These are phyloP conservation scores for Tholera decimalis DNA, from an alignment of 2,888 invertebrate species.

Conservation along the genomic window DNA sequence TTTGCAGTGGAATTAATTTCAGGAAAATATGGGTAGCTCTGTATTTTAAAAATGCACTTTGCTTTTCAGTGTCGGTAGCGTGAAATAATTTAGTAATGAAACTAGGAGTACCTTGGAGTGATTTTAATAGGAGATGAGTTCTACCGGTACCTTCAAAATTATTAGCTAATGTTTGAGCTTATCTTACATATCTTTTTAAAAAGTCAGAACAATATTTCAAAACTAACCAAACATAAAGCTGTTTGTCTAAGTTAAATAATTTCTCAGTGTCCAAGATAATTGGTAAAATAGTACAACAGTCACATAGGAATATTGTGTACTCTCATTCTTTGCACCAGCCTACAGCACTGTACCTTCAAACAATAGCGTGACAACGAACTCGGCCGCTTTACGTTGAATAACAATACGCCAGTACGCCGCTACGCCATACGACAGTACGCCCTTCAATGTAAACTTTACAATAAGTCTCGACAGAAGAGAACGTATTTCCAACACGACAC, in stretches of 20 bases:
- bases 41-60: slow-evolving; percentile 31
- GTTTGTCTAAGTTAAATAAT: no score
- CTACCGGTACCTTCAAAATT: background rate
- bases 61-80: slow-evolving; percentile 16
- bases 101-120: background rate
- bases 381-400: slow-evolving; percentile 55
- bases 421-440: slow-evolving; percentile 27
- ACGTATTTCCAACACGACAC: slow-evolving; percentile 35
- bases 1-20: slow-evolving; percentile 12
- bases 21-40: background rate
- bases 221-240: no score
- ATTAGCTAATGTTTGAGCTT: background rate
- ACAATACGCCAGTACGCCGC: slow-evolving; percentile 56
- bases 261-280: no score
- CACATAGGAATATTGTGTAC: background rate
- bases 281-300: background rate
- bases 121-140: background rate
- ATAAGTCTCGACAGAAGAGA: slow-evolving; percentile 33
- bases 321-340: slow-evolving; percentile 38
- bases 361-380: slow-evolving; percentile 66
- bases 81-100: slow-evolving; percentile 19
- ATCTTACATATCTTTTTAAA: background rate
- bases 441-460: slow-evolving; percentile 64
- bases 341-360: slow-evolving; percentile 44
- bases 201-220: no score